Base-by-base conservation (phyloP, 2,797 vertebrate species). In the Morelia viridis region DNA sequence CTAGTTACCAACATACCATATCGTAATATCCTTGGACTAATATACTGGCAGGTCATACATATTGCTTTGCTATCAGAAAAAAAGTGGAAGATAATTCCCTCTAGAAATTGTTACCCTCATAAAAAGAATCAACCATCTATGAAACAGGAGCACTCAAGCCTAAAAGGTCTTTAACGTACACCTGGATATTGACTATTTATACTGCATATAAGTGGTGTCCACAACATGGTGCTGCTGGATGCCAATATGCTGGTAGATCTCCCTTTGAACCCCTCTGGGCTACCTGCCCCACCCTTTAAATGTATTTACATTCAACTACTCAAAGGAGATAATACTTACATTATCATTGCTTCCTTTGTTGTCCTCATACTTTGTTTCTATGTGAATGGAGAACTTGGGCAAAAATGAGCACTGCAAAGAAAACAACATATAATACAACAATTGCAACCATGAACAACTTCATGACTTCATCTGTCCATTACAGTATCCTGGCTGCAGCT, bases 371-470 rank as follows among this genome's bases (percentile, higher is more conserved):
- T 99, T 99, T 90, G 99, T 99, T 97, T 99, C 98, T 99, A 99
- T 99, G 84, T 99, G 98, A 96, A 99, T 99, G 97, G 98, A 99
- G 97, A 99, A 99, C 96, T 99, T 99, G 89, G 99, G 99, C 97
- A 99, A 97, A 97, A 99, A 99, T 2, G 99, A 99, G 91, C 99
- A 99, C 99, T 99, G 97, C 41, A 97, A 96, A 89, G 96, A 94
- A 94, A 76, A 89, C 8, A 64, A 85, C 8, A 31, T 53, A 91
- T 93, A 90, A 85, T 13, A 80, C 86, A 65, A 96, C 84, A 65
- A 96, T 64, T 15, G 71, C 65, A 91, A 89, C 35, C 2, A 58
- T 0, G 0, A 3, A 28, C 35, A 26, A 5, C 3, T 85, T 50
- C 62, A 61, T 60, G 58, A 92, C 9, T 62, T 93, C 56, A 31